phyloP scores from a whole-genome alignment of 2,888 invertebrate species.

The Lordiphosa andalusiaca region DNA sequence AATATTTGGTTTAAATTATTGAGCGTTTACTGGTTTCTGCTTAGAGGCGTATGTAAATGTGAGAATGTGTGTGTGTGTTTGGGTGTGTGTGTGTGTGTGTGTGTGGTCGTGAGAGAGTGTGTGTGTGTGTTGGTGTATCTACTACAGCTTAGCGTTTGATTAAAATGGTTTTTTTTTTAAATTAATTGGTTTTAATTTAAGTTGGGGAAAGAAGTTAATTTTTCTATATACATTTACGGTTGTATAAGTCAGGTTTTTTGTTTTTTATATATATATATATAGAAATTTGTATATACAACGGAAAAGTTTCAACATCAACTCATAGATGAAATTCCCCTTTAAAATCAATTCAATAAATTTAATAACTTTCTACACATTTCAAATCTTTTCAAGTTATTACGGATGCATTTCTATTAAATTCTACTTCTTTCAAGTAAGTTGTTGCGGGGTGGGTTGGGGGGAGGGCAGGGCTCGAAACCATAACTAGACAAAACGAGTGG shows the following conservation, averaged over 20 bases:
- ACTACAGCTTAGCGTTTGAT: conserved; percentile 50
- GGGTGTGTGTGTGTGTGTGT: conserved; percentile 12
- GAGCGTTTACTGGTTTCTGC: conserved; percentile 26
- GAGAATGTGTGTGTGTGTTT: conserved; percentile 7
- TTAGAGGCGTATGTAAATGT: conserved; percentile 17
- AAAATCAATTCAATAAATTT: conserved; percentile 3
- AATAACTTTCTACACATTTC: conserved; percentile 21
- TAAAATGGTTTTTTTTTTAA: conserved; percentile 13
- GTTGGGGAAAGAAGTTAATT: conserved; percentile 1
- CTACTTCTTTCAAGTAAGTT: too few relatives aligned
- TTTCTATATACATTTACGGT: too few relatives aligned
- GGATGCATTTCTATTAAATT: not conserved
- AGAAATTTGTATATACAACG: too few relatives aligned
- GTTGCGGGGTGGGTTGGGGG: too few relatives aligned
- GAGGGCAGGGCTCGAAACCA: too few relatives aligned
- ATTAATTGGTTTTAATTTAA: conserved; percentile 14
- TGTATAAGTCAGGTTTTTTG: too few relatives aligned
- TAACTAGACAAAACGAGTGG: too few relatives aligned
- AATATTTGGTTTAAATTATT: conserved; percentile 24
- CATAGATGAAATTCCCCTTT: too few relatives aligned
- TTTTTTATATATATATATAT: too few relatives aligned
- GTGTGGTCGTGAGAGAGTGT: conserved; percentile 6
- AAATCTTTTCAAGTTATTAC: conserved; percentile 14
- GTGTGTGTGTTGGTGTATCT: conserved; percentile 18
- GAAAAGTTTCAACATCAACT: too few relatives aligned